Evolutionary conservation across 2,797 vertebrate genomes (phyloP).

Genomic region (Buphagus erythrorhynchus): DNA sequence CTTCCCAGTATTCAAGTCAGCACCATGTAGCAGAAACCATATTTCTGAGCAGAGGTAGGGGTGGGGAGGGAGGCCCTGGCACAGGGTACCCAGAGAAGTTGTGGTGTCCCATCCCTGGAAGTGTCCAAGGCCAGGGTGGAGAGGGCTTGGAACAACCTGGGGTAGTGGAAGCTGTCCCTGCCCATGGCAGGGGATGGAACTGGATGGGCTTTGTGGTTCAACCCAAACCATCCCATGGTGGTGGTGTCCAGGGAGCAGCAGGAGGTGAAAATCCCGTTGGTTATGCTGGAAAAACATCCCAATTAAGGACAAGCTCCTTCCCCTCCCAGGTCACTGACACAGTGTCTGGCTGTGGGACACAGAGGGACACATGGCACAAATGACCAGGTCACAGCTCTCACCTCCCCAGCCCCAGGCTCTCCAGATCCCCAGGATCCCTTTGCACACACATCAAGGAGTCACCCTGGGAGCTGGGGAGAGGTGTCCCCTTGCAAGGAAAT

Average conservation of each 20-base stretch:
- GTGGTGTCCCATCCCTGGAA: neutral
- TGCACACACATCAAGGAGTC: neutral
- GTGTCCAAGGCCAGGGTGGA: neutral
- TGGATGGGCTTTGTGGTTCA: neutral
- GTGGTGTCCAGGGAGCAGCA: neutral
- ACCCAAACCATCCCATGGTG: neutral
- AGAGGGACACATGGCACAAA: neutral
- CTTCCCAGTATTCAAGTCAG: neutral
- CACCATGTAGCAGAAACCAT: fast-evolving
- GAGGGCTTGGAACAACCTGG: fast-evolving
- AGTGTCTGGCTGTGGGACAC: neutral
- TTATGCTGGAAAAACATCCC: fast-evolving
- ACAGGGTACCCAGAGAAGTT: neutral
- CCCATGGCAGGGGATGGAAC: neutral
- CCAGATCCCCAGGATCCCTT: constrained; percentile 10
- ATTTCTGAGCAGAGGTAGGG: neutral
- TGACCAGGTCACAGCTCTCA: neutral
- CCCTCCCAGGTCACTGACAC: fast-evolving
- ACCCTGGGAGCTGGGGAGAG: neutral
- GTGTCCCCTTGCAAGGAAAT: constrained; percentile 58
- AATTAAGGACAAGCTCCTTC: fast-evolving
- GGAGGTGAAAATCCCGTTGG: neutral
- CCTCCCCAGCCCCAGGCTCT: neutral
- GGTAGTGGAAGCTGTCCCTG: fast-evolving
- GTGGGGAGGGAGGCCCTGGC: neutral